A percentile compares a stretch with the other conserved stretches of the same genome.
phyloP scores from a whole-genome alignment of 2,797 vertebrate species.

The Loris lydekkerianus region DNA sequence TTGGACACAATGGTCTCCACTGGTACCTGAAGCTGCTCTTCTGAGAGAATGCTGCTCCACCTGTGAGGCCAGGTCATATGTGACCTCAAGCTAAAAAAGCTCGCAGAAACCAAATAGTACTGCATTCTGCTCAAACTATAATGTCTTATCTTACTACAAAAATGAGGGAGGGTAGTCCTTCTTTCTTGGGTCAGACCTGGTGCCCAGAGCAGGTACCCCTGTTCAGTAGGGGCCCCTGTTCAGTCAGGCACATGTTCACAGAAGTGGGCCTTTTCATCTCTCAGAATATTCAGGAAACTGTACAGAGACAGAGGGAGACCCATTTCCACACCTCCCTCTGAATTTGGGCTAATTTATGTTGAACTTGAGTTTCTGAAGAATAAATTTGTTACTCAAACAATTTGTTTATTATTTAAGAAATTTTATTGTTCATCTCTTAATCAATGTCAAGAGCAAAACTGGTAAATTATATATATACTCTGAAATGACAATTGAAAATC shows the following conservation, averaged over 20 bases:
- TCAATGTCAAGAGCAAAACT: not conserved
- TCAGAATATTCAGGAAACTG: not conserved
- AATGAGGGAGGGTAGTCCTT: not conserved
- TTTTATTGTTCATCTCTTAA: not conserved
- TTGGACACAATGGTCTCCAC: not conserved
- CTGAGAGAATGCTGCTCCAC: not conserved
- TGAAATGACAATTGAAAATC: not conserved
- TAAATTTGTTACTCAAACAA: not conserved
- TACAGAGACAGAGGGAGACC: not conserved
- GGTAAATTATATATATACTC: not conserved
- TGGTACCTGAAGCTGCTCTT: not conserved
- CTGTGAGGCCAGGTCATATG: not conserved
- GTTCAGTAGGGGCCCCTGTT: too few species aligned
- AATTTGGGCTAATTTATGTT: not conserved
- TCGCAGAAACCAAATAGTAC: not conserved
- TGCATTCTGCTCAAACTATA: not conserved
- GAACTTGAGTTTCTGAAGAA: not conserved
- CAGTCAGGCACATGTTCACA: not conserved
- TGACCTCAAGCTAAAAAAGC: slow-evolving; percentile 20
- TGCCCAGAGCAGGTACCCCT: not conserved
- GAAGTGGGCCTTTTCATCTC: not conserved
- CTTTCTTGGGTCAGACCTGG: not conserved
- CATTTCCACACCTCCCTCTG: not conserved
- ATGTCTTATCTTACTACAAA: not conserved
- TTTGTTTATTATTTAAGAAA: not conserved